A percentile compares a stretch with the other conserved stretches of the same genome.
These are phyloP conservation scores for Drosophila mercatorum DNA, from an alignment of 2,888 invertebrate genomes.

Conservation along the genomic window DNA sequence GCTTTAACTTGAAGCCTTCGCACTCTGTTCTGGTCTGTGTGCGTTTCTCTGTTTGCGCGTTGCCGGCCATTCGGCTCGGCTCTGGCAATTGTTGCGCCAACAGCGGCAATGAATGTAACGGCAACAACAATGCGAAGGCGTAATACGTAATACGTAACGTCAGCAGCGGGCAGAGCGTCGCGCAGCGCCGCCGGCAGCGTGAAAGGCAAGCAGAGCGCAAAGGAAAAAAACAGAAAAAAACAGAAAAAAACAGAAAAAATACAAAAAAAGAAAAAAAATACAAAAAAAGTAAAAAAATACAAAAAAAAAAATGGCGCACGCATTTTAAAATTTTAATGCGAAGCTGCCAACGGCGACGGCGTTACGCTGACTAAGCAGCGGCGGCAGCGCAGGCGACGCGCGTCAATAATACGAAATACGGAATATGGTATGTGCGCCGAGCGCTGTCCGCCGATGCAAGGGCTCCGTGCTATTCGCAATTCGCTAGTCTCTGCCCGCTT, in stretches of 20 bases:
- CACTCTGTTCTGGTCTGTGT: constrained; percentile 4
- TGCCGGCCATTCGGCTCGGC: constrained; percentile 40
- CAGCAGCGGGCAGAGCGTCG: constrained; percentile 14
- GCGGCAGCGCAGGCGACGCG: constrained; percentile 12
- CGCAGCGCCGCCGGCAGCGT: constrained; percentile 7
- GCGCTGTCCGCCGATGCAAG: constrained; percentile 24
- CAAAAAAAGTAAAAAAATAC: constrained; percentile 6
- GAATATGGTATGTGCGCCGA: constrained; percentile 17
- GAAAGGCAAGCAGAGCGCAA: constrained; percentile 18
- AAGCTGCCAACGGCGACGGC: constrained; percentile 41
- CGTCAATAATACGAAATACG: constrained; percentile 60
- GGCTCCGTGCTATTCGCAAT: background rate
- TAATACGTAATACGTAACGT: constrained; percentile 49
- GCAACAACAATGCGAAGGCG: constrained; percentile 45
- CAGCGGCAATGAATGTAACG: constrained; percentile 32
- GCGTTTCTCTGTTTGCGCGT: constrained; percentile 8
- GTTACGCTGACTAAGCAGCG: constrained; percentile 66
- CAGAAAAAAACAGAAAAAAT: constrained; percentile 1
- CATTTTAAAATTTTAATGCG: constrained; percentile 75
- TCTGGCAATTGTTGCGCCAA: constrained; percentile 65
- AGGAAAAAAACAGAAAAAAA: constrained; percentile 4
- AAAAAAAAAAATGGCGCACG: constrained; percentile 37
- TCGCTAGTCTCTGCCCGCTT: background rate
- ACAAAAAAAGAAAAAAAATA: constrained; percentile 8
- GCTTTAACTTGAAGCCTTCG: constrained; percentile 45